phyloP scores from a whole-genome alignment of 2,797 vertebrate genomes.

The Galago senegalensis region DNA sequence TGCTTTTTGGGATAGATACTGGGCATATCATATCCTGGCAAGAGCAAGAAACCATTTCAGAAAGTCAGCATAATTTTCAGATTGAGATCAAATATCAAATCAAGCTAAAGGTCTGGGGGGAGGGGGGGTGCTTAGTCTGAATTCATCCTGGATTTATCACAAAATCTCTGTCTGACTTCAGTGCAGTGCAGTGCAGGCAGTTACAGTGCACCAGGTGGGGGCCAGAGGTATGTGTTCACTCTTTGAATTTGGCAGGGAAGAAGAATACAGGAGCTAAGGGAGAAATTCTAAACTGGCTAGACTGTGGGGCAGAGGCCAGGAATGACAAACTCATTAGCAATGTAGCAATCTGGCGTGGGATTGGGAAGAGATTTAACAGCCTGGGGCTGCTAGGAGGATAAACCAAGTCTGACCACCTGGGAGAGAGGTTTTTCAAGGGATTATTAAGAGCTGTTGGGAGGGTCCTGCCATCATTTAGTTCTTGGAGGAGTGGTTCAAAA shows the following conservation, averaged over 20 bases:
- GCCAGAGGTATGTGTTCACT: background rate
- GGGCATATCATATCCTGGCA: background rate
- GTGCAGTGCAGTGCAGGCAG: background rate
- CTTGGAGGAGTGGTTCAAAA: background rate
- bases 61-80: conserved; percentile 68
- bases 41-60: conserved; percentile 42
- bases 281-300: background rate
- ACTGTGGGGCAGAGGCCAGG: background rate
- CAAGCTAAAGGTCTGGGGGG: conserved; percentile 14
- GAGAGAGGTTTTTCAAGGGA: background rate
- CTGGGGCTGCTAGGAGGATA: background rate
- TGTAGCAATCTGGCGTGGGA: background rate
- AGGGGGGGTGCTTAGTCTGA: background rate
- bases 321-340: background rate
- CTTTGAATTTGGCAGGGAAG: background rate
- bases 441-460: background rate
- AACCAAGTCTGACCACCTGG: background rate
- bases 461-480: background rate
- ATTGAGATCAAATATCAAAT: conserved; percentile 62
- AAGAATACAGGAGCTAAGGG: background rate
- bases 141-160: conserved; percentile 10
- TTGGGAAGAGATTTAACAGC: background rate
- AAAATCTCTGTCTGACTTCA: background rate
- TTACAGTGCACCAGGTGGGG: background rate
- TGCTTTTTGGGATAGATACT: conserved; percentile 39